Percentiles rank a stretch among this genome's conserved stretches.
Conservation (phyloP, 2,888 invertebrate species). For the Mamestra brassicae region DNA sequence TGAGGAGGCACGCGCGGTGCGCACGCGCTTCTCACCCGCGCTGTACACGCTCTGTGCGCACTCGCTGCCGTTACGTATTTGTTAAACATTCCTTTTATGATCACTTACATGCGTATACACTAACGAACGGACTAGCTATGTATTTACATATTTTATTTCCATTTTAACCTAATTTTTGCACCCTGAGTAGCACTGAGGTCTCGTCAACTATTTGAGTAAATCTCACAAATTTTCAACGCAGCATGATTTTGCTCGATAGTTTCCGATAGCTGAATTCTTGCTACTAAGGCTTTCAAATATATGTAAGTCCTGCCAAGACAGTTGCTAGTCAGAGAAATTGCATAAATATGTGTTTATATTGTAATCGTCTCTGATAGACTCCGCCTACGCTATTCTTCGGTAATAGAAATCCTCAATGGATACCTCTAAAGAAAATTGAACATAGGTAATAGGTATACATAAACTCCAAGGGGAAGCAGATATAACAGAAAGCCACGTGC, state of each 20-base stretch:
- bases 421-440: slow-evolving; percentile 4
- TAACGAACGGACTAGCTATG: slow-evolving; percentile 13
- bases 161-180: slow-evolving; percentile 7
- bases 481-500: background rate
- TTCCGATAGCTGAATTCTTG: slow-evolving; percentile 1
- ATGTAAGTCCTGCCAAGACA: slow-evolving; percentile 22
- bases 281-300: slow-evolving; percentile 34
- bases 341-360: slow-evolving; percentile 54
- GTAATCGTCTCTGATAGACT: slow-evolving; percentile 46
- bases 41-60: slow-evolving; percentile 44
- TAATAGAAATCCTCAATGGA: slow-evolving; percentile 47
- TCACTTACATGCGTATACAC: slow-evolving; percentile 13
- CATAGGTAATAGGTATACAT: background rate
- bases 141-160: slow-evolving; percentile 21
- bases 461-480: background rate
- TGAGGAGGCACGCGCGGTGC: slow-evolving; percentile 31
- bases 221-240: slow-evolving; percentile 7
- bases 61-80: slow-evolving; percentile 29
- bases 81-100: slow-evolving; percentile 37
- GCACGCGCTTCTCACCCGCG: slow-evolving; percentile 28
- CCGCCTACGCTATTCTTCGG: slow-evolving; percentile 48
- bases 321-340: slow-evolving; percentile 31
- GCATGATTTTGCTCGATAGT: background rate
- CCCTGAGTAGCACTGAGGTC: slow-evolving; percentile 2
- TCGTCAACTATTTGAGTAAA: background rate